A percentile compares a stretch with the other conserved stretches of the same genome.
Conservation (phyloP, 2,888 invertebrate genomes). For the Lepidocyrtoides sp. region DNA sequence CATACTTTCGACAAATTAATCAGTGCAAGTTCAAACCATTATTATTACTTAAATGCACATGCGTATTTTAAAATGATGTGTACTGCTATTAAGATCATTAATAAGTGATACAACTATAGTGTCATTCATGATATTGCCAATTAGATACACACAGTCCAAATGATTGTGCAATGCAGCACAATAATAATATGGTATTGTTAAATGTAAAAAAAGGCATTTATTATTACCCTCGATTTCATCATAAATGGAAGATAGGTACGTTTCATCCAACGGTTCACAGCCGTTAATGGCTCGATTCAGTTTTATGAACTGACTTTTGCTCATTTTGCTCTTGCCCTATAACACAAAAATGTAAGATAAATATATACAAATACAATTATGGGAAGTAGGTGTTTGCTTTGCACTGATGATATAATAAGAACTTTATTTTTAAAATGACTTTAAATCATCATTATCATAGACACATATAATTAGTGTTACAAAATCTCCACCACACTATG, state of each 20-base stretch:
- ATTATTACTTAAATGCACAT: conserved; percentile 3
- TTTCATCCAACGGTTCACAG: conserved; percentile 76
- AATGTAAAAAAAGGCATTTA: background rate
- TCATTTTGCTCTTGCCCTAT: conserved; percentile 80
- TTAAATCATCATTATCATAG: conserved; percentile 3
- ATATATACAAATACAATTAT: background rate
- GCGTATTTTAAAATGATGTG: background rate
- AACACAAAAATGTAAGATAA: conserved; percentile 26
- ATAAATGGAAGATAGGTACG: conserved; percentile 68
- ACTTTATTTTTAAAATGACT: conserved; percentile 20
- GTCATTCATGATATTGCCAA: conserved; percentile 11
- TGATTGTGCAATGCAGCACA: conserved; percentile 27
- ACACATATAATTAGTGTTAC: conserved; percentile 28
- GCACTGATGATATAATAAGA: too few species aligned
- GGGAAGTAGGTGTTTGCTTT: background rate
- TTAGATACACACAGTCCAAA: background rate
- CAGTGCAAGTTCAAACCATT: conserved; percentile 62
- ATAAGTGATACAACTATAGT: background rate
- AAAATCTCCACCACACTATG: conserved; percentile 36
- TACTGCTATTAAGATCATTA: conserved; percentile 3
- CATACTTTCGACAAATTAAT: conserved; percentile 23
- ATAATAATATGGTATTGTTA: background rate
- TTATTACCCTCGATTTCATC: conserved; percentile 81
- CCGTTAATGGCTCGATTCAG: conserved; percentile 77
- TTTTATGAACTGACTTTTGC: conserved; percentile 78